Conservation (phyloP, 35 echinoderm and acorn worm species). For the Holothuria glaberrima region DNA sequence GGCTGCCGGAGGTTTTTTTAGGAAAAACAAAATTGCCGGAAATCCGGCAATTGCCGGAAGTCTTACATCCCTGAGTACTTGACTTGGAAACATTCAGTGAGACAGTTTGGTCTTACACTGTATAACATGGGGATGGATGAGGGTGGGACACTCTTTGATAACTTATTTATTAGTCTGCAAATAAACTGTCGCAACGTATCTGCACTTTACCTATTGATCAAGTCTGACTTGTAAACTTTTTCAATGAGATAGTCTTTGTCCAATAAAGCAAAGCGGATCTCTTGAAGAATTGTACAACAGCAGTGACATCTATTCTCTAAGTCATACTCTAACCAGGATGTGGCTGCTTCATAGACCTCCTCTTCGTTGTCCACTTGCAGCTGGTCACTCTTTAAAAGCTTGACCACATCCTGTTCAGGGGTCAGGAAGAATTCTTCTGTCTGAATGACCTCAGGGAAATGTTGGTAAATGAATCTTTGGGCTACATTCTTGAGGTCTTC, state of each 20-base stretch:
- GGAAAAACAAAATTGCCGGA: no score
- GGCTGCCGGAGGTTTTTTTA: no score
- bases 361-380: slow-evolving; percentile 90
- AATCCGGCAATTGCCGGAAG: no score
- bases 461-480: slow-evolving; percentile 96
- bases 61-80: no score
- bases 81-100: no score
- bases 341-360: slow-evolving; percentile 94
- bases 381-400: slow-evolving; percentile 86
- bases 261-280: slow-evolving; percentile 87
- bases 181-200: no score
- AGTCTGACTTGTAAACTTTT: slow-evolving; percentile 85
- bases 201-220: slow-evolving; percentile 62
- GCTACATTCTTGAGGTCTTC: slow-evolving; percentile 84
- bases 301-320: slow-evolving; percentile 79
- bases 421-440: slow-evolving; percentile 97
- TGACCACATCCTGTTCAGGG: slow-evolving; percentile 87
- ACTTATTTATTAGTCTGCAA: no score
- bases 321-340: slow-evolving; percentile 91
- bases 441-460: slow-evolving; percentile 93
- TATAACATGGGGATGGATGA: no score
- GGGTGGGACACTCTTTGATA: no score
- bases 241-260: slow-evolving; percentile 90
- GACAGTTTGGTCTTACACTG: no score
- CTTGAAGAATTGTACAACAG: slow-evolving; percentile 81